Conservation (phyloP, 1,140 invertebrate genomes). For the Pseudomyrmex sp. region DNA sequence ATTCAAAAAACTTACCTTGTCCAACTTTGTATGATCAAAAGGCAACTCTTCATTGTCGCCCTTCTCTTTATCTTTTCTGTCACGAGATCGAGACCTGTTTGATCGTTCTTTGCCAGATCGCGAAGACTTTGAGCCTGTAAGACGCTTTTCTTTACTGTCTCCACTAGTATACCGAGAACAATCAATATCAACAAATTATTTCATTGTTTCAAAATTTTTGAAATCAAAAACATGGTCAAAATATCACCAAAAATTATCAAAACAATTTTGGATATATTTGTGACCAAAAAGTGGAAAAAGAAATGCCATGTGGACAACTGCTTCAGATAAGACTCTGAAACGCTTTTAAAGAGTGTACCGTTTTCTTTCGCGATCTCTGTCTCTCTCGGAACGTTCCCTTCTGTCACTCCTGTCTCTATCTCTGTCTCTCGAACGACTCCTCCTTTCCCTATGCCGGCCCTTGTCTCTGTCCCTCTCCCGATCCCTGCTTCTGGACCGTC, state of each 20-base stretch:
- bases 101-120: slow-evolving; percentile 82
- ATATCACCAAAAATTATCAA: background rate
- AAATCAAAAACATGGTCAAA: too few species aligned
- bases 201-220: background rate
- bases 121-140: slow-evolving; percentile 84
- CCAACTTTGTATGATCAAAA: slow-evolving; percentile 90
- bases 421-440: slow-evolving; percentile 81
- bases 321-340: slow-evolving; percentile 17
- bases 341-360: slow-evolving; percentile 53
- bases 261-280: slow-evolving; percentile 28
- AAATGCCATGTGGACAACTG: background rate
- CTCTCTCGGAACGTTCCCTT: slow-evolving; percentile 75
- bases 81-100: slow-evolving; percentile 81
- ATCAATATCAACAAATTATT: slow-evolving; percentile 71
- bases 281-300: background rate
- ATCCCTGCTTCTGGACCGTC: slow-evolving; percentile 88
- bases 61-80: slow-evolving; percentile 85
- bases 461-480: slow-evolving; percentile 86
- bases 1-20: slow-evolving; percentile 87
- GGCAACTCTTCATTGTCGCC: slow-evolving; percentile 85
- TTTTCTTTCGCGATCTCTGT: slow-evolving; percentile 81
- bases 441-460: slow-evolving; percentile 81
- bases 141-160: slow-evolving; percentile 85
- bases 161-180: slow-evolving; percentile 80
- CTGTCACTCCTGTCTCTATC: slow-evolving; percentile 77